Percentiles rank a stretch among this genome's conserved stretches.
Conservation (phyloP, 2,888 invertebrate genomes). For the Boloria euphrosyne region DNA sequence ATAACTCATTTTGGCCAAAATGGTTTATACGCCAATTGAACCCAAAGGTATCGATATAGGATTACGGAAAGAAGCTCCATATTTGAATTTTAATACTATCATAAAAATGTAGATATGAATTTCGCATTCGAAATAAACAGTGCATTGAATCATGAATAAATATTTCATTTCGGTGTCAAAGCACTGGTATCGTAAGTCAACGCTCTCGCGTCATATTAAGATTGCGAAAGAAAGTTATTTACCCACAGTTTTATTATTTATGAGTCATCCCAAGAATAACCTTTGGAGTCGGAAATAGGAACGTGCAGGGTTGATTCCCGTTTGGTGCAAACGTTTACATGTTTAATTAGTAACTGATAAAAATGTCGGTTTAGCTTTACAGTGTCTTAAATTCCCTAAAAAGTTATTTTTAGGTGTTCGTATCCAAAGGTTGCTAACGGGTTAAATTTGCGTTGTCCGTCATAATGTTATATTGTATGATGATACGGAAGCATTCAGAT, state of each 20-base stretch:
- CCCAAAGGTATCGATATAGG: not conserved
- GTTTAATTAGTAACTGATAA: too few relatives aligned
- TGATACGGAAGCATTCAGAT: too few relatives aligned
- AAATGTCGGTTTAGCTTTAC: too few relatives aligned
- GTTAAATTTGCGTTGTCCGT: too few relatives aligned
- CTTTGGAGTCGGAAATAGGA: not conserved
- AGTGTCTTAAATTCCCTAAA: too few relatives aligned
- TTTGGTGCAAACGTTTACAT: not conserved
- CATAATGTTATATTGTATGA: too few relatives aligned
- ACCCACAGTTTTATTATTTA: conserved; percentile 50
- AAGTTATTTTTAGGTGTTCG: too few relatives aligned
- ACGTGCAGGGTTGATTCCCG: not conserved
- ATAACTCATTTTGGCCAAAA: too few relatives aligned
- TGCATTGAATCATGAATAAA: conserved; percentile 16
- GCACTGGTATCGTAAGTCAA: conserved; percentile 59
- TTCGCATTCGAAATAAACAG: conserved; percentile 10
- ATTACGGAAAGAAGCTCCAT: not conserved
- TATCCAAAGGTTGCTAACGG: too few relatives aligned
- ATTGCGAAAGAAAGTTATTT: conserved; percentile 52
- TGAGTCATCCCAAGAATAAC: conserved; percentile 19
- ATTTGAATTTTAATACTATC: not conserved
- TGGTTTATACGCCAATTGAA: too few relatives aligned
- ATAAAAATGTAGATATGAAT: not conserved
- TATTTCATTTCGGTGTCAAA: conserved; percentile 49
- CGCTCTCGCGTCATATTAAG: conserved; percentile 51